phyloP scores from a whole-genome alignment of 2,888 invertebrate genomes.

The Halictus quadricinctus region DNA sequence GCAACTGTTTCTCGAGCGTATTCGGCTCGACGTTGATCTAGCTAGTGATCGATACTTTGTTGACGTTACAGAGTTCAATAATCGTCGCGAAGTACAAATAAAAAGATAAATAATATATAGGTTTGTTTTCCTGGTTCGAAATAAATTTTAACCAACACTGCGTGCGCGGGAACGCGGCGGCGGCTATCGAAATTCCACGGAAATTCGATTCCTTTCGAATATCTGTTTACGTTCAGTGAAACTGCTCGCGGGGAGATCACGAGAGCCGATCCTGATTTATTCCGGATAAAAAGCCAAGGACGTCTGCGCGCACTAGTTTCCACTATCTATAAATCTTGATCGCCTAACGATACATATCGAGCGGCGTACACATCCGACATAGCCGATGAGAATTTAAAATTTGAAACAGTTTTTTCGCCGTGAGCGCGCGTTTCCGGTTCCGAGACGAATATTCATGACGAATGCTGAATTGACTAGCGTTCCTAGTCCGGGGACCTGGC shows the following conservation, averaged over 20 bases:
- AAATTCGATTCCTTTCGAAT: constrained; percentile 6
- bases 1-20: not conserved
- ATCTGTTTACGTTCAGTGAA: constrained; percentile 1
- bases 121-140: not conserved
- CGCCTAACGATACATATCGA: constrained; percentile 3
- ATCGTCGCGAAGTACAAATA: not conserved
- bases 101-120: not conserved
- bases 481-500: not conserved
- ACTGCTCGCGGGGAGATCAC: not conserved
- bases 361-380: not conserved
- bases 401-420: not conserved
- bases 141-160: not conserved
- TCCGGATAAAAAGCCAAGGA: not conserved
- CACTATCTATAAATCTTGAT: constrained; percentile 15
- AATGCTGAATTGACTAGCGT: not conserved
- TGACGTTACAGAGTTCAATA: no score
- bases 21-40: no score
- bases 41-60: no score
- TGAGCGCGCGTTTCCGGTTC: not conserved
- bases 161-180: not conserved
- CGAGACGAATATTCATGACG: constrained; percentile 8
- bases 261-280: not conserved
- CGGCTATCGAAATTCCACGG: not conserved
- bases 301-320: constrained; percentile 12
- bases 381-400: constrained; percentile 12